Conservation (phyloP, 2,113 vertebrate species). For the Apistogramma diplotaenia region DNA sequence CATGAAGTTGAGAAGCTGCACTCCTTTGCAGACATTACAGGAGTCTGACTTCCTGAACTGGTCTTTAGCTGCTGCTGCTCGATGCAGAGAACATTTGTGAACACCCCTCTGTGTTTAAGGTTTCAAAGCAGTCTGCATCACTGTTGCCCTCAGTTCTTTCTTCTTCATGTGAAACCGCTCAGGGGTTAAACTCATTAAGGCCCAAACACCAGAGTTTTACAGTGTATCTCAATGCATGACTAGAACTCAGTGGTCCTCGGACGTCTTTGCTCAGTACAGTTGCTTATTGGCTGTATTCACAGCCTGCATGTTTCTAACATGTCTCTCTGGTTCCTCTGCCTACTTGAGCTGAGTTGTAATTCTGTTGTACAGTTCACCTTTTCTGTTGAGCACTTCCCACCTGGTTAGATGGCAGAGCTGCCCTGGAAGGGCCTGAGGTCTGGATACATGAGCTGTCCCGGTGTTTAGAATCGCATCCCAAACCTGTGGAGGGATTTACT, state of each 20-base stretch:
- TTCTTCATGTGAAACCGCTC: slow-evolving; percentile 74
- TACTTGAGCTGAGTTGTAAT: slow-evolving; percentile 2
- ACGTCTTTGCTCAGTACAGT: background rate
- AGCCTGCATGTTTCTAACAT: background rate
- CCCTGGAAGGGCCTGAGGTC: slow-evolving; percentile 19
- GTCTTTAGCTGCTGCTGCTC: background rate
- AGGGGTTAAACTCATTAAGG: slow-evolving; percentile 71
- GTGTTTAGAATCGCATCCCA: background rate
- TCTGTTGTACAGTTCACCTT: background rate
- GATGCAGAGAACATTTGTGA: background rate
- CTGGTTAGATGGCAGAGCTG: too few species aligned
- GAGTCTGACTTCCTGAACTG: background rate
- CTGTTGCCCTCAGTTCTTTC: background rate
- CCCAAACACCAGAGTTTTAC: background rate
- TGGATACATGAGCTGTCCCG: background rate
- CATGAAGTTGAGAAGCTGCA: background rate
- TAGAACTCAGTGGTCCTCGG: background rate
- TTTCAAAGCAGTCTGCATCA: background rate
- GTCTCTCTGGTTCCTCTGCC: background rate
- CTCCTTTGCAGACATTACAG: background rate
- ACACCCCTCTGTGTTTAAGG: background rate
- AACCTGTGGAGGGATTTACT: slow-evolving; percentile 4
- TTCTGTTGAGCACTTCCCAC: background rate
- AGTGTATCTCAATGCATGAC: slow-evolving; percentile 40
- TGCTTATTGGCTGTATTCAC: background rate